These are phyloP conservation scores for Drosophila trapezifrons DNA, from an alignment of 1,140 invertebrate genomes.

Conservation along the genomic window DNA sequence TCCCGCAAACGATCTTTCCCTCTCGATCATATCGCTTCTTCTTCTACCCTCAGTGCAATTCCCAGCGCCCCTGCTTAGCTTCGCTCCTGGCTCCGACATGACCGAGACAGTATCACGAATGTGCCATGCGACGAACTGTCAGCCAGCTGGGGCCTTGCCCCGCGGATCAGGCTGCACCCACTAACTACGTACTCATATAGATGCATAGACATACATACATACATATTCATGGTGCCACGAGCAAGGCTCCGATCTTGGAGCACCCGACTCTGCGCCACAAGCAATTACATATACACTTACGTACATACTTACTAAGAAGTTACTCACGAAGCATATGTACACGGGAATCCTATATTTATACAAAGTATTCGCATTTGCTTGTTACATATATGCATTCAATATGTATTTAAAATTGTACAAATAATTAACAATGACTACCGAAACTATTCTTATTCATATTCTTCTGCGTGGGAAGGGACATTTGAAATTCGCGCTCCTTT, in stretches of 20 bases:
- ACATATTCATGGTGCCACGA: slow-evolving; percentile 52
- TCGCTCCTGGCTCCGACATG: slow-evolving; percentile 17
- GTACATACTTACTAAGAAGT: slow-evolving; percentile 40
- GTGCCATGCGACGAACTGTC: slow-evolving; percentile 70
- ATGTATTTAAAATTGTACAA: slow-evolving; percentile 76
- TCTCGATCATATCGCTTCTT: slow-evolving; percentile 37
- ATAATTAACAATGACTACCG: slow-evolving; percentile 34
- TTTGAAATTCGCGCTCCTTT: not conserved
- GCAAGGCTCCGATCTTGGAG: slow-evolving; percentile 37
- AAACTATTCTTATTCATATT: no score
- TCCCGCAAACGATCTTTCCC: slow-evolving; percentile 52
- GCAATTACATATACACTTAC: slow-evolving; percentile 51
- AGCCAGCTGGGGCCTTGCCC: slow-evolving; percentile 41
- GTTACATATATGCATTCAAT: slow-evolving; percentile 73
- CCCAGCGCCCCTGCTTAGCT: slow-evolving; percentile 18
- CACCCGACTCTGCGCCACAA: slow-evolving; percentile 37
- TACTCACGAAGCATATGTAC: slow-evolving; percentile 47
- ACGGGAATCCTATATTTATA: slow-evolving; percentile 77
- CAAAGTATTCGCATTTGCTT: slow-evolving; percentile 78
- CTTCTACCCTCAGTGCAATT: slow-evolving; percentile 37
- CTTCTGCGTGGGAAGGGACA: not conserved
- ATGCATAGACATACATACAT: slow-evolving; percentile 22
- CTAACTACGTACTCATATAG: slow-evolving; percentile 46
- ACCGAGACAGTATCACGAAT: slow-evolving; percentile 69
- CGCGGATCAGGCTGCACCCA: slow-evolving; percentile 60